Base-by-base conservation (phyloP, 1,140 invertebrate species). In the Lepidostoma basale region DNA sequence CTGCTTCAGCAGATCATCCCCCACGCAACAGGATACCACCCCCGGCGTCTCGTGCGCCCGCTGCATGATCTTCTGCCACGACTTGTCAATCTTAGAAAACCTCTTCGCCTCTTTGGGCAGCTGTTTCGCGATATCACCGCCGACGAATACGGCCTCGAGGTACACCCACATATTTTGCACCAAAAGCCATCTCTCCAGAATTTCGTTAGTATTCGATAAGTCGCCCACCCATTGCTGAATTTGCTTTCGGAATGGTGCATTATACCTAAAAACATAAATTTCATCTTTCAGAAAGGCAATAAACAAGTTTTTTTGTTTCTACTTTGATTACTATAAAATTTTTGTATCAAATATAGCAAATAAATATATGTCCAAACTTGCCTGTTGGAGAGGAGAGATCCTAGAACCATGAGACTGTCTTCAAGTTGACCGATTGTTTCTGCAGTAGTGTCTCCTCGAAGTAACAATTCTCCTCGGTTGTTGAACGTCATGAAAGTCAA, bases 141-240 rank as follows among this genome's bases (percentile, higher is more conserved):
- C 96, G 0, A 99, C 96, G 79, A 99, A 98, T 1, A 99, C 97
- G 0, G 96, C 97, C 78, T 99, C 97, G 8, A 99, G 81, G 79
- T 98, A 98, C 0, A 98, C 96, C 97, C 97, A 98, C 88, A 98
- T 92, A 78, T 98, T 98, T 81, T 98, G 97, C 0, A 98, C 96
- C 1, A 96, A 85, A 16, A 99, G 84, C 97, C 97, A 98, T 63
- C 95, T 86, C 81, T 98, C 96, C 42, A 98, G 83, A 73, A 98
- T 96, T 81, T 99, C 97, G 77, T 97, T 97, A 0, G 96, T 98
- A 74, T 96, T 98, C 12, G 95, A 95, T 42, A 99, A 80, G 79
- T 98, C 95, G 63, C 90, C 88, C 1, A 98, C 89, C 96, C 96
- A 99, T 74, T 94, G 91, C 77, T 97, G 95, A 74, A 99, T 98